Percentiles rank a stretch among this genome's conserved stretches.
These are phyloP conservation scores for Alouatta palliata DNA, from an alignment of 2,113 vertebrate species.

Conservation along the genomic window DNA sequence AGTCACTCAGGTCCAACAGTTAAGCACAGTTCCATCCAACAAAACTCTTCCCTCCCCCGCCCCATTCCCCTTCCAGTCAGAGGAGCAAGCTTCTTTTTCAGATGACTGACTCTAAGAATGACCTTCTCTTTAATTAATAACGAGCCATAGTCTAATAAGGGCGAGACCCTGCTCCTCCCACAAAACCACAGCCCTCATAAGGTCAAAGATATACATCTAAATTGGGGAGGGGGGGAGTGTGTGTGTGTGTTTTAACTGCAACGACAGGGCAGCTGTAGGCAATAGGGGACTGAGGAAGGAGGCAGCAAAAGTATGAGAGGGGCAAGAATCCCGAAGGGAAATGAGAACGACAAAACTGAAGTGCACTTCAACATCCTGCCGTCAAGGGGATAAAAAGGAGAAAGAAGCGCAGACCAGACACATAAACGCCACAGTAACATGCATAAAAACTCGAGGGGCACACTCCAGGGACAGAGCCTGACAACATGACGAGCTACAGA, in stretches of 20 bases:
- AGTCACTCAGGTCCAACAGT: neutral
- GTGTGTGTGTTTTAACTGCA: neutral
- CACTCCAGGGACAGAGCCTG: no score
- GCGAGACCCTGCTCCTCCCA: neutral
- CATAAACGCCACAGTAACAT: neutral
- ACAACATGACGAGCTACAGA: no score
- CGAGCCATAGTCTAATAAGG: neutral
- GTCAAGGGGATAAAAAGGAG: neutral
- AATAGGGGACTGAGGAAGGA: neutral
- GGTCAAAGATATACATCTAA: neutral
- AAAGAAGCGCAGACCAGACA: neutral
- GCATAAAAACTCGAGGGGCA: neutral
- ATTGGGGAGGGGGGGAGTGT: rapidly evolving
- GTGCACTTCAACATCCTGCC: neutral
- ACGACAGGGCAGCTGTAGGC: neutral
- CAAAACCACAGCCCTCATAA: neutral
- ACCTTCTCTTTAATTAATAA: neutral
- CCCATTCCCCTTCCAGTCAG: neutral
- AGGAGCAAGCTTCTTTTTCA: neutral
- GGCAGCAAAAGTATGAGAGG: neutral
- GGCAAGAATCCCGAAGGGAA: neutral
- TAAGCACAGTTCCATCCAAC: neutral
- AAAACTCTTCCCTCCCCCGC: neutral
- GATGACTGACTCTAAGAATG: neutral
- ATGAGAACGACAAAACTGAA: neutral